Conservation (phyloP, 1,140 invertebrate genomes). For the Lysiphlebus fabarum region DNA sequence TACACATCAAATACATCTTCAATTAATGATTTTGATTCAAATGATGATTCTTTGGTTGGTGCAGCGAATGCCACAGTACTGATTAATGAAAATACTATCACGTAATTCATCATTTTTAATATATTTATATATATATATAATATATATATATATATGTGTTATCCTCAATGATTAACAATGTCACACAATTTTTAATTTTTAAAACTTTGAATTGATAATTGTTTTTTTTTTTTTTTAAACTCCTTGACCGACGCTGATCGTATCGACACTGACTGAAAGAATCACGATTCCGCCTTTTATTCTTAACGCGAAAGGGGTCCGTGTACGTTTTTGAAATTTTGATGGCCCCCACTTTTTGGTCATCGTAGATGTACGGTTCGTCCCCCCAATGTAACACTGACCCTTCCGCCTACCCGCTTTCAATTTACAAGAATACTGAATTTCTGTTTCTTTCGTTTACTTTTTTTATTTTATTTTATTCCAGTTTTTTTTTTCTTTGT, state of each 20-base stretch:
- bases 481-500: neutral
- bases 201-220: conserved; percentile 5
- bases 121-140: conserved; percentile 12
- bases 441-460: neutral
- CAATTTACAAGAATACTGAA: too few species aligned
- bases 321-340: conserved; percentile 59
- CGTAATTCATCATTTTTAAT: conserved; percentile 58
- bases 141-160: neutral
- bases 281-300: conserved; percentile 57
- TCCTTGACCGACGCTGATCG: conserved; percentile 48
- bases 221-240: conserved; percentile 24
- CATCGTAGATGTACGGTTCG: conserved; percentile 3
- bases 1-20: conserved; percentile 60
- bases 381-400: neutral
- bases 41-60: conserved; percentile 48
- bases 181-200: neutral
- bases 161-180: neutral
- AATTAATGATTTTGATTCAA: conserved; percentile 38
- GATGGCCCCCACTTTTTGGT: conserved; percentile 65
- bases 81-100: conserved; percentile 56
- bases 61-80: conserved; percentile 54
- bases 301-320: conserved; percentile 55
- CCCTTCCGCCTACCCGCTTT: neutral
- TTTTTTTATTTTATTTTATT: neutral
- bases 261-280: conserved; percentile 56